Percentiles rank a stretch among this genome's conserved stretches.
Conservation (phyloP, 2,888 invertebrate species). For the Ctena decussata region DNA sequence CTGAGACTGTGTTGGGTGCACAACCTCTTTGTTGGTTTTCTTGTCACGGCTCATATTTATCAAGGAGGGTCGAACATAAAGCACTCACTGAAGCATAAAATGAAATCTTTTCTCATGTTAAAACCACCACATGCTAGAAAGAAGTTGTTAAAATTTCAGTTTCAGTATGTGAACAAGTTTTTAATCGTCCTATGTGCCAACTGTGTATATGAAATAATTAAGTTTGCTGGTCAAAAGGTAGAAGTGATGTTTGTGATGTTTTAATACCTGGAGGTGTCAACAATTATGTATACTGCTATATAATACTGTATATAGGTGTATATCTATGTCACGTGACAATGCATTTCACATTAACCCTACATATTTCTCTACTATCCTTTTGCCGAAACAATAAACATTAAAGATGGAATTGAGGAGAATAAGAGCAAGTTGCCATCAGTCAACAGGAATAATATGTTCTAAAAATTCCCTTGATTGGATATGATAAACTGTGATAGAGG, state of each 20-base stretch:
- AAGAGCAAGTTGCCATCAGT: not conserved
- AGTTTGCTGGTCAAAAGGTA: not conserved
- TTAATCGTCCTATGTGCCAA: not conserved
- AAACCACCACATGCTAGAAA: not conserved
- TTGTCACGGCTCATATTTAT: no score
- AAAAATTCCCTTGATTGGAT: not conserved
- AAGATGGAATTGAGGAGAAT: not conserved
- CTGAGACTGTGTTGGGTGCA: no score
- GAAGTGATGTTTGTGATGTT: not conserved
- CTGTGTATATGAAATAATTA: not conserved
- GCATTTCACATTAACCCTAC: conserved; percentile 11
- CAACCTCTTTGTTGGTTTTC: no score
- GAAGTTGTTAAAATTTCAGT: not conserved
- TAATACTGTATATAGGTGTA: not conserved
- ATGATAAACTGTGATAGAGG: not conserved
- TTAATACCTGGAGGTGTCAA: conserved; percentile 2
- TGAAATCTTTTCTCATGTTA: not conserved
- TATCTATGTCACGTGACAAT: conserved; percentile 5
- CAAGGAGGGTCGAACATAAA: conserved; percentile 6
- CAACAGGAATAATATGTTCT: no score
- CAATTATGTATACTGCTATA: not conserved
- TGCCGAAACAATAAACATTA: not conserved
- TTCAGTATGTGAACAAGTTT: not conserved
- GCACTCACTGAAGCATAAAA: not conserved
- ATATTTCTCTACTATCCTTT: not conserved